Base-by-base conservation (phyloP, 1,140 invertebrate species). In the Sycophaga agraensis region DNA sequence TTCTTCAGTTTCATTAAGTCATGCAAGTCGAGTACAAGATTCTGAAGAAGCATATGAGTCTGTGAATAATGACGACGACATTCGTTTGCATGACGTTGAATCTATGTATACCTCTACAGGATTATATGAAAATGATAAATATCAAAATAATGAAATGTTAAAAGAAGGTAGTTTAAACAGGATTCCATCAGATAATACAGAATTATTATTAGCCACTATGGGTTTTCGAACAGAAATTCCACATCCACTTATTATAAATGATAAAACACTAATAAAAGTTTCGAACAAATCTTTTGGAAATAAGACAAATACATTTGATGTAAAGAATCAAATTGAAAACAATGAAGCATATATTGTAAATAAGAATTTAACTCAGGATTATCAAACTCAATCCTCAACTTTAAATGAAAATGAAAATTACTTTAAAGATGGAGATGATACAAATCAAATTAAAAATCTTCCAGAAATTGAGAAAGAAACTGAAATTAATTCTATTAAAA, bases 141-240 rank as follows among this genome's bases (percentile, higher is more conserved):
- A 57, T 39, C 4, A 37, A 56, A 48, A 26, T 35, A 9, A 12
- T 40, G 19, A 1, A 35, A 17, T 19, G 21, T 40, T 24, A 31
- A 37, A 2, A 16, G 53, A 63, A 16, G 16, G 51, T 28, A 57
- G 37, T 43, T 51, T 56, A 26, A 56, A 8, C 35, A 56, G 46
- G 26, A 21, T 57, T 14, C 46, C 53, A 35, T 63, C 60, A 26
- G 53, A 57, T 37, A 63, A 26, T 35, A 63, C 53, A 14, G 60
- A 57, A 14, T 7, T 43, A 14, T 50, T 57, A 34, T 31, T 63
- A 43, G 53, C 60, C n/a, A 57, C 53, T 4, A 63, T 51, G 46
- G 45, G 53, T 35, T 50, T 56, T 51, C 35, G 42, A 57, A 56
- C 51, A 3, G 17, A 56, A 21, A 17, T 55, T 31, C 21, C 53